A percentile compares a stretch with the other conserved stretches of the same genome.
Evolutionary conservation across 2,888 invertebrate genomes (phyloP).

Genomic region (Protodeltote pygarga): DNA sequence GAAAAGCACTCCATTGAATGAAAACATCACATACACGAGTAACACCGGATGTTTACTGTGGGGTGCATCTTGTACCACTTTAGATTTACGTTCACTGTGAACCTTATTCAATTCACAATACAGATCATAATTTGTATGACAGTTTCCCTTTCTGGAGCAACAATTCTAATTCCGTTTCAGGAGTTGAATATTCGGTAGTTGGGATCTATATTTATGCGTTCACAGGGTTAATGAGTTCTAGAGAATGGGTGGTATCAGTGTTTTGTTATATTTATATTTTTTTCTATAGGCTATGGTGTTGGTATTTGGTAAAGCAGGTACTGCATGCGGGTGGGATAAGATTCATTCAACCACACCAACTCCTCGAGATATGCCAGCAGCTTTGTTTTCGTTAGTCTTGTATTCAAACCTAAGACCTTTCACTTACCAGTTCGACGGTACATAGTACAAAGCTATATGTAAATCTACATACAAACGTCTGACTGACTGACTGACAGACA

Average conservation of each 20-base stretch:
- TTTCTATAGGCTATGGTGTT: no score
- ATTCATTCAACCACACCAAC: no score
- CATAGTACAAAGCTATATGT: no score
- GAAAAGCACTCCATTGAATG: conserved; percentile 69
- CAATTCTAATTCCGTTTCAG: conserved; percentile 50
- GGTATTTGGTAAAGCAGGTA: no score
- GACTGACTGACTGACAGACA: no score
- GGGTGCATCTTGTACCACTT: conserved; percentile 37
- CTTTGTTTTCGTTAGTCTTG: no score
- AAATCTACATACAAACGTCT: no score
- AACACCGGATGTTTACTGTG: conserved; percentile 71
- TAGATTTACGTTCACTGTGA: conserved; percentile 16
- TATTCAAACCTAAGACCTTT: no score
- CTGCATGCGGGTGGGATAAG: no score
- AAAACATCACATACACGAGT: conserved; percentile 52
- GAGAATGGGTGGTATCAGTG: conserved; percentile 51
- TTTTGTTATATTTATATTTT: no score
- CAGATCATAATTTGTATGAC: conserved; percentile 20
- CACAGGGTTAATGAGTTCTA: conserved; percentile 53
- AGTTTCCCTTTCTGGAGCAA: conserved; percentile 4
- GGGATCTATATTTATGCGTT: conserved; percentile 54
- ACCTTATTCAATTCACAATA: conserved; percentile 29
- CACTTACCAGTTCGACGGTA: no score
- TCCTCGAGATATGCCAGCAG: no score
- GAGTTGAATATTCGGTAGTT: conserved; percentile 52